Evolutionary conservation across 1,140 invertebrate genomes (phyloP).

Genomic region (Drosophila repletoides): DNA sequence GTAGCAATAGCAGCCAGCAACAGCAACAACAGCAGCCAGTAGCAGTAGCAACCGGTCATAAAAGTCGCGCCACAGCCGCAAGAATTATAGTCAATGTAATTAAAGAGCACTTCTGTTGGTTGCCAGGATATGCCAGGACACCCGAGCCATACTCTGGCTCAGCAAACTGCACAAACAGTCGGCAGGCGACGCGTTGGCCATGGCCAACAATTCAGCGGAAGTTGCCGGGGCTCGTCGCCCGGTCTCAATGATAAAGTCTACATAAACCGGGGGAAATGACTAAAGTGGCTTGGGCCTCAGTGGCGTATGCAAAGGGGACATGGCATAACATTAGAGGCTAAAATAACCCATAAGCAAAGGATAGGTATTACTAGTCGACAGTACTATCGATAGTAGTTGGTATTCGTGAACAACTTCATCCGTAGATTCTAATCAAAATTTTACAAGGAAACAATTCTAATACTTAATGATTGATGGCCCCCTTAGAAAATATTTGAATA

Average conservation of each 20-base stretch:
- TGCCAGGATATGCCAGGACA: constrained; percentile 19
- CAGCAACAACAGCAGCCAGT: not conserved
- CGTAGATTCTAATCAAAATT: too few relatives aligned
- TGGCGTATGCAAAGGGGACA: too few relatives aligned
- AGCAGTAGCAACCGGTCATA: constrained; percentile 53
- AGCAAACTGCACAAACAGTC: constrained; percentile 36
- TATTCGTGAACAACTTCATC: too few relatives aligned
- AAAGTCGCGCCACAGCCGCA: constrained; percentile 73
- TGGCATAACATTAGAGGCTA: too few relatives aligned
- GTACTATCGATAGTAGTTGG: too few relatives aligned
- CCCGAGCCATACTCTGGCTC: not conserved
- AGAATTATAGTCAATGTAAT: constrained; percentile 79
- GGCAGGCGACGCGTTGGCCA: too few relatives aligned
- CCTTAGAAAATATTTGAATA: too few relatives aligned
- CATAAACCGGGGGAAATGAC: constrained; percentile 77
- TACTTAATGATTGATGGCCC: too few relatives aligned
- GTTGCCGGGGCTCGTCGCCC: constrained; percentile 38
- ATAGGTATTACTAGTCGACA: too few relatives aligned
- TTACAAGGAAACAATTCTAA: too few relatives aligned
- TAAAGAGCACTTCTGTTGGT: constrained; percentile 64
- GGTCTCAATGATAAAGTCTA: constrained; percentile 75
- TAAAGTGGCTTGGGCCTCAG: constrained; percentile 66
- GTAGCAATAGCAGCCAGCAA: not conserved
- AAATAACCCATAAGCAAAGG: too few relatives aligned
- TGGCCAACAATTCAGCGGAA: constrained; percentile 74